These are phyloP conservation scores for Stenodera caucasica DNA, from an alignment of 2,888 invertebrate species.

Conservation along the genomic window DNA sequence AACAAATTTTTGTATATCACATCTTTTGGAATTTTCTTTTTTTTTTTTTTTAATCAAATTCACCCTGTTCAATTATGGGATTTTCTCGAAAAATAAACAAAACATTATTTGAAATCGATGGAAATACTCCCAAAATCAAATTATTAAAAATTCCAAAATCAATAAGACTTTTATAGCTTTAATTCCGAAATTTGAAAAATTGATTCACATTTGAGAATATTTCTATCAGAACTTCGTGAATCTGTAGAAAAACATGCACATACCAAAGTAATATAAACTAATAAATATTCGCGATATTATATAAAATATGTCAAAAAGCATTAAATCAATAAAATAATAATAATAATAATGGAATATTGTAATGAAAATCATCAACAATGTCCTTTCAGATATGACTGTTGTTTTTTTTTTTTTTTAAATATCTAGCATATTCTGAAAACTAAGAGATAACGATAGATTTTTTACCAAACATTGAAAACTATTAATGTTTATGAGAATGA, in stretches of 20 bases:
- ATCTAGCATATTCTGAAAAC: slow-evolving; percentile 54
- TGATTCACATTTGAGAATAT: too few relatives aligned
- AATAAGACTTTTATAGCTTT: too few relatives aligned
- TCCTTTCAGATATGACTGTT: not conserved
- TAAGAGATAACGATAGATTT: slow-evolving; percentile 33
- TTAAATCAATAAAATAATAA: slow-evolving; percentile 23
- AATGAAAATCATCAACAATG: not conserved
- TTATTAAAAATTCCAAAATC: too few relatives aligned
- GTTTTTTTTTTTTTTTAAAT: slow-evolving; percentile 39
- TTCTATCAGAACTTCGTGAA: too few relatives aligned
- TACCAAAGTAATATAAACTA: not conserved
- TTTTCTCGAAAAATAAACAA: not conserved
- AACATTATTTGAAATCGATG: too few relatives aligned
- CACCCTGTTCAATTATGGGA: not conserved
- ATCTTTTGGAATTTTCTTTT: not conserved
- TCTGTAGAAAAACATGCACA: not conserved
- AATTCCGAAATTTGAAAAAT: too few relatives aligned
- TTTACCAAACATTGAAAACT: not conserved
- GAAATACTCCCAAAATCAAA: too few relatives aligned
- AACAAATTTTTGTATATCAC: slow-evolving; percentile 3
- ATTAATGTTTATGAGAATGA: slow-evolving; percentile 10
- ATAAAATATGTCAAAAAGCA: not conserved
- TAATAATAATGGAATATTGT: slow-evolving; percentile 27
- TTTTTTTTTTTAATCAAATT: not conserved
- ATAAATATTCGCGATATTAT: not conserved